phyloP scores from a whole-genome alignment of 2,797 vertebrate species.

The Salmo trutta region DNA sequence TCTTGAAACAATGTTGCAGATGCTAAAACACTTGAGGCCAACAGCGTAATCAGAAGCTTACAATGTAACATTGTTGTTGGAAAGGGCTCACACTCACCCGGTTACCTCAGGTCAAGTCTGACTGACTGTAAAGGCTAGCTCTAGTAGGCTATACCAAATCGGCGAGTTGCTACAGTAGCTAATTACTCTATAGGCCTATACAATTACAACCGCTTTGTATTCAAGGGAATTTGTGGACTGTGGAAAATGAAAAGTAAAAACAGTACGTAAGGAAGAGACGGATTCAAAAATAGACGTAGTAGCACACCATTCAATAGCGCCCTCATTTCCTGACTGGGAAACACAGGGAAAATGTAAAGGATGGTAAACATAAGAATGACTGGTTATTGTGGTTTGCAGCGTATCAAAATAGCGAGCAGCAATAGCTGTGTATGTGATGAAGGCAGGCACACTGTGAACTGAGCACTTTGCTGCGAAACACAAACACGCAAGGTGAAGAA shows the following conservation, averaged over 20 bases:
- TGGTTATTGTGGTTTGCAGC: neutral
- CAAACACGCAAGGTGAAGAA: neutral
- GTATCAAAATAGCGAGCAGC: neutral
- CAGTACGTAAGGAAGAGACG: neutral
- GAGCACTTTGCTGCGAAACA: neutral
- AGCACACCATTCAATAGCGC: neutral
- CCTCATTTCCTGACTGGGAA: neutral
- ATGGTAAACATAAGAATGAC: neutral
- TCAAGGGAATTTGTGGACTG: neutral
- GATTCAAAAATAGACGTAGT: neutral
- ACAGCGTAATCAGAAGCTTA: neutral
- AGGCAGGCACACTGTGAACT: neutral
- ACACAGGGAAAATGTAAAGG: neutral
- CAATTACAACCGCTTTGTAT: neutral
- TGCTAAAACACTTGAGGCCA: neutral
- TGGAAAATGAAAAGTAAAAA: neutral
- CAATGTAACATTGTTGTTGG: neutral
- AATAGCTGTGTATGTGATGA: neutral
- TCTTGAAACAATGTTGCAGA: neutral
- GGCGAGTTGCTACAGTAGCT: neutral
- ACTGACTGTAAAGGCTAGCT: neutral
- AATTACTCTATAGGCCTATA: neutral
- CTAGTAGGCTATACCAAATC: neutral
- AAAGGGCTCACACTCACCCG: constrained; percentile 16
- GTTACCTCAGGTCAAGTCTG: constrained; percentile 47